Conservation (phyloP, 2,797 vertebrate species). For the Propithecus deckenii region DNA sequence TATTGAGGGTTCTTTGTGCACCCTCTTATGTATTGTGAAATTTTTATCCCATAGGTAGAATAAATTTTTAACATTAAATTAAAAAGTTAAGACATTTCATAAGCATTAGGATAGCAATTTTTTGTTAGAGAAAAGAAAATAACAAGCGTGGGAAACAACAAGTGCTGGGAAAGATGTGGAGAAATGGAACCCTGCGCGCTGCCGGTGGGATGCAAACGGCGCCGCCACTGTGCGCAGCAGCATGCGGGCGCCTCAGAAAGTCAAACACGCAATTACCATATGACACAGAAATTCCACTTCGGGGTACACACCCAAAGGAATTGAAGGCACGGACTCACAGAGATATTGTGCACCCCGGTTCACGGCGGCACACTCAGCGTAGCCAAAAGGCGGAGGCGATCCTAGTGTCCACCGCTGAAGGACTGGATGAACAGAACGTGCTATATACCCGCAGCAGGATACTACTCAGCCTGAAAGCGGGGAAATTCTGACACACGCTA, state of each 20-base stretch:
- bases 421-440: too few species aligned
- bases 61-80: not conserved
- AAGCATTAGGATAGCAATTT: not conserved
- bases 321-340: too few species aligned
- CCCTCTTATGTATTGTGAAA: not conserved
- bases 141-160: not conserved
- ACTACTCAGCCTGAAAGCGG: not conserved
- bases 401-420: too few species aligned
- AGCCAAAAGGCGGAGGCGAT: too few species aligned
- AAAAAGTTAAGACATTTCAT: not conserved
- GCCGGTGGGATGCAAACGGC: not conserved
- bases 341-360: too few species aligned
- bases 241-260: too few species aligned
- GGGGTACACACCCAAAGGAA: too few species aligned
- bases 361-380: too few species aligned
- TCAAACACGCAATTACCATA: too few species aligned
- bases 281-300: too few species aligned
- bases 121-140: not conserved
- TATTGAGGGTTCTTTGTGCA: not conserved
- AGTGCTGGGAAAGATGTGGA: not conserved
- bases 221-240: too few species aligned
- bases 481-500: not conserved
- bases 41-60: not conserved
- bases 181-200: not conserved
- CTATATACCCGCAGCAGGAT: too few species aligned